Percentiles rank a stretch among this genome's conserved stretches.
These are phyloP conservation scores for Schizothorax lantsangensis DNA, from an alignment of 2,797 vertebrate species.

Conservation along the genomic window DNA sequence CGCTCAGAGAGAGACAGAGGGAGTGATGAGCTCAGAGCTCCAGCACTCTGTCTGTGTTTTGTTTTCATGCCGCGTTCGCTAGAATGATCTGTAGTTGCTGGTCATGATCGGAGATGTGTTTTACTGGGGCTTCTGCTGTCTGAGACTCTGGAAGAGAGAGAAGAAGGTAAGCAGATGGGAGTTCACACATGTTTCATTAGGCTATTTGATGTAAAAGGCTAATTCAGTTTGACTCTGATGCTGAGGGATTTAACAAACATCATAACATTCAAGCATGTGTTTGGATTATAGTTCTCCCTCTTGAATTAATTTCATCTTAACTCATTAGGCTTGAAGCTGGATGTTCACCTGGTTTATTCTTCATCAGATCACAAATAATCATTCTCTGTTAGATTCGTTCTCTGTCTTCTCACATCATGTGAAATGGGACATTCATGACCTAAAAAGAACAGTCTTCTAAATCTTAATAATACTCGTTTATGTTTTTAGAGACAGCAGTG, in stretches of 20 bases:
- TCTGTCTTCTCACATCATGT: background rate
- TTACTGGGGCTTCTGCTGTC: slow-evolving; percentile 84
- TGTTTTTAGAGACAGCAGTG: background rate
- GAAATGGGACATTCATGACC: background rate
- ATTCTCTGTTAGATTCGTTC: background rate
- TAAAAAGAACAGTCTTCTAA: background rate
- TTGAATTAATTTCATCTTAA: background rate
- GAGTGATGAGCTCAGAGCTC: slow-evolving; percentile 74
- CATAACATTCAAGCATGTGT: background rate
- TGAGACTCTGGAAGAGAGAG: slow-evolving; percentile 79
- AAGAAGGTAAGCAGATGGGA: slow-evolving; percentile 77
- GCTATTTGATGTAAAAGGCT: background rate
- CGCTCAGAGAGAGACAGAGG: slow-evolving; percentile 35
- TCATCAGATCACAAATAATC: background rate
- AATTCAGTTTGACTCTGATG: background rate
- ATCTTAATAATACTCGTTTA: background rate
- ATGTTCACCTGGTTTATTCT: background rate
- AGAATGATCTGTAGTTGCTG: slow-evolving; percentile 54
- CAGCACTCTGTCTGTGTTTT: slow-evolving; percentile 67
- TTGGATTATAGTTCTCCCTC: background rate
- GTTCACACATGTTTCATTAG: background rate
- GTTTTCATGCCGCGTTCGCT: slow-evolving; percentile 52
- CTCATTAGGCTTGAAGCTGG: background rate
- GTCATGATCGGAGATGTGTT: slow-evolving; percentile 83
- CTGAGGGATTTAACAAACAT: background rate